Evolutionary conservation across 1,140 invertebrate genomes (phyloP).

Genomic region (Camponotus vicinus): DNA sequence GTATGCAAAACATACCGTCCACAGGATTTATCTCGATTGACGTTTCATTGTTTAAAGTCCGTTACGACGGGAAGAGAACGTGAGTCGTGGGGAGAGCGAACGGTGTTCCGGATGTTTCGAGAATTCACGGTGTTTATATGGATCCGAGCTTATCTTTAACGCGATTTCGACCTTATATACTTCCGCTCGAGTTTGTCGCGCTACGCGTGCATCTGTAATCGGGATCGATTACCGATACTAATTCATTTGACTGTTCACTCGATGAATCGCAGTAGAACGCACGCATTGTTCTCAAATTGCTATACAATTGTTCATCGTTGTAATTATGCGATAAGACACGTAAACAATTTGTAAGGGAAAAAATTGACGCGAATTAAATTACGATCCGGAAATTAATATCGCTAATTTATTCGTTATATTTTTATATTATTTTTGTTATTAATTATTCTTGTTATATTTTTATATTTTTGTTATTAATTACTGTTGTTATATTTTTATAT

Average conservation of each 20-base stretch:
- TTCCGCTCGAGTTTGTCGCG: slow-evolving; percentile 15
- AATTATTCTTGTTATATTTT: background rate
- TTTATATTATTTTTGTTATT: background rate
- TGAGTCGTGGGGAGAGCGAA: background rate
- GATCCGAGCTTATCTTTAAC: slow-evolving; percentile 40
- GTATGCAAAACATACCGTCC: slow-evolving; percentile 43
- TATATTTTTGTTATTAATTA: no score
- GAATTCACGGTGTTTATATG: slow-evolving; percentile 41
- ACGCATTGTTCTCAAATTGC: background rate
- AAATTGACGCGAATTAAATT: background rate
- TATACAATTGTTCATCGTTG: background rate
- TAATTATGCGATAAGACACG: background rate
- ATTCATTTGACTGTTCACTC: background rate
- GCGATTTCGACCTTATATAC: slow-evolving; percentile 20
- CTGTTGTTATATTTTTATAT: background rate
- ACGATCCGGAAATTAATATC: background rate
- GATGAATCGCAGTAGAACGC: no score
- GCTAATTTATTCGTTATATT: background rate
- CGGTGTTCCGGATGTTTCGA: slow-evolving; percentile 12
- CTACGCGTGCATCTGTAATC: background rate
- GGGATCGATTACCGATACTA: background rate
- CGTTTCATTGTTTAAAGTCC: slow-evolving; percentile 50
- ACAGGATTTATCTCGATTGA: slow-evolving; percentile 40
- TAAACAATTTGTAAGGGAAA: background rate
- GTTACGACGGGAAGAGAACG: background rate